Percentiles rank a stretch among this genome's conserved stretches.
Evolutionary conservation across 2,888 invertebrate species (phyloP).

Genomic region (Schizaphis graminum): DNA sequence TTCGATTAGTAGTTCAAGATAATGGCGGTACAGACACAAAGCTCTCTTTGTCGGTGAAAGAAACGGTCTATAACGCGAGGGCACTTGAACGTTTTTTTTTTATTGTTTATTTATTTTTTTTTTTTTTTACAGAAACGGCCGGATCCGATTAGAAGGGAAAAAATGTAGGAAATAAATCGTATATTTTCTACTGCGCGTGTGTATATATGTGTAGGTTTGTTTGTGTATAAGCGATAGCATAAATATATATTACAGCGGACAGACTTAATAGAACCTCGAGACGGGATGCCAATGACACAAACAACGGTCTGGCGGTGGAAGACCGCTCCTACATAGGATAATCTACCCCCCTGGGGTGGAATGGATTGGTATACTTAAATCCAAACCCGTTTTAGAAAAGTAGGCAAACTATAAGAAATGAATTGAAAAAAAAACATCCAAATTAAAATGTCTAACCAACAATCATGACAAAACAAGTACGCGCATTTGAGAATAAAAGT

Average conservation of each 20-base stretch:
- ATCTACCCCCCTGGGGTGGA: constrained; percentile 25
- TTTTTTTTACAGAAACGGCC: constrained; percentile 48
- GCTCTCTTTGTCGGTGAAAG: constrained; percentile 59
- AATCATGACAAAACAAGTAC: neutral
- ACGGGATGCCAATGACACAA: constrained; percentile 60
- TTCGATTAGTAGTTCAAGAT: constrained; percentile 64
- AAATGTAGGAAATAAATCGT: constrained; percentile 62
- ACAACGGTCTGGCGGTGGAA: constrained; percentile 46
- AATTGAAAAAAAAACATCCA: neutral
- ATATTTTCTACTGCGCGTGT: neutral
- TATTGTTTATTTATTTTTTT: constrained; percentile 10
- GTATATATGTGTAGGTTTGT: neutral
- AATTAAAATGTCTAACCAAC: constrained; percentile 32
- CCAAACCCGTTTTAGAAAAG: constrained; percentile 50
- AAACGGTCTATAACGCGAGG: constrained; percentile 51
- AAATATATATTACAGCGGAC: constrained; percentile 30
- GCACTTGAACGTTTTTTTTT: constrained; percentile 55
- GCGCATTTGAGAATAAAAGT: neutral
- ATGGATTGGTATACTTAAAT: constrained; percentile 57
- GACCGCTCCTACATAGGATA: constrained; percentile 36
- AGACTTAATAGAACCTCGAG: constrained; percentile 56
- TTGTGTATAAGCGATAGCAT: constrained; percentile 11
- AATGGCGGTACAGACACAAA: constrained; percentile 59
- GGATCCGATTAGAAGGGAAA: constrained; percentile 54
- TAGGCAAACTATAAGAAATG: constrained; percentile 22